A percentile compares a stretch with the other conserved stretches of the same genome.
phyloP scores from a whole-genome alignment of 2,797 vertebrate species.

The Mastacembelus armatus region DNA sequence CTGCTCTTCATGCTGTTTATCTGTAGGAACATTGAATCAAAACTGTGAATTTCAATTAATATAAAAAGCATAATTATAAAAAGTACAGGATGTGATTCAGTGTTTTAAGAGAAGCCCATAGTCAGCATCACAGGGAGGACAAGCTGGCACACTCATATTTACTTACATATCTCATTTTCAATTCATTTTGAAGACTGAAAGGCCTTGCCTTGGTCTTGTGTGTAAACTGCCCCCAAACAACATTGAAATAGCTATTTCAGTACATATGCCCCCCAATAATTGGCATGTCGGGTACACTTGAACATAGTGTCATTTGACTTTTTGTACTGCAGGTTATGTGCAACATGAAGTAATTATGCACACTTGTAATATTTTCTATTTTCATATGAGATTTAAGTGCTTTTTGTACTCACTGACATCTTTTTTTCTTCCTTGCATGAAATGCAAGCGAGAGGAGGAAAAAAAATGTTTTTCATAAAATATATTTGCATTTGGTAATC shows the following conservation, averaged over 20 bases:
- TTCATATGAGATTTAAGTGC: slow-evolving; percentile 87
- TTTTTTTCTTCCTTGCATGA: slow-evolving; percentile 84
- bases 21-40: slow-evolving; percentile 75
- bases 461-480: slow-evolving; percentile 81
- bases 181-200: slow-evolving; percentile 57
- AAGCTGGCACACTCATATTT: slow-evolving; percentile 61
- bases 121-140: slow-evolving; percentile 67
- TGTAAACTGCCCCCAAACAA: slow-evolving; percentile 74
- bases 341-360: slow-evolving; percentile 84
- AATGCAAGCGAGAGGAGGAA: slow-evolving; percentile 76
- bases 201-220: slow-evolving; percentile 57
- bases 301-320: slow-evolving; percentile 81
- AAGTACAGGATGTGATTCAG: slow-evolving; percentile 53
- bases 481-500: slow-evolving; percentile 86
- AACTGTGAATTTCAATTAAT: slow-evolving; percentile 71
- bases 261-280: slow-evolving; percentile 67
- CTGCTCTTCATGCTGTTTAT: slow-evolving; percentile 66
- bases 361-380: slow-evolving; percentile 88
- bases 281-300: slow-evolving; percentile 82
- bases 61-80: slow-evolving; percentile 50
- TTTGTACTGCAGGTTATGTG: slow-evolving; percentile 85
- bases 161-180: slow-evolving; percentile 65
- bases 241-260: slow-evolving; percentile 69
- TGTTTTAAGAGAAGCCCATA: slow-evolving; percentile 48
- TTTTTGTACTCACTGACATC: slow-evolving; percentile 84